Conservation (phyloP, 2,113 vertebrate genomes). For the Alouatta palliata region DNA sequence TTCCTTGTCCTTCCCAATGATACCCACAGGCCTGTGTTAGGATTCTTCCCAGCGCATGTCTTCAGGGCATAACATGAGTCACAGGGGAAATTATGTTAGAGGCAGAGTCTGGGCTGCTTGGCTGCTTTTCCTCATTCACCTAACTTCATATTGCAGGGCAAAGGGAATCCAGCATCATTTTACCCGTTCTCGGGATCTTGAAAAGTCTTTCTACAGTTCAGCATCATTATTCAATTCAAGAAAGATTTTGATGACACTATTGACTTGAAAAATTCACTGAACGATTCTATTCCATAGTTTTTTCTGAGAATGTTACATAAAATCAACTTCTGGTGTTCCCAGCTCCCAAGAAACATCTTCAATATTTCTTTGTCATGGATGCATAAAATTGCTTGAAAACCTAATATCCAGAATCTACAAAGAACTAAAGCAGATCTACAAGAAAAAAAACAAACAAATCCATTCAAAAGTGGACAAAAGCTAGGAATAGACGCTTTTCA, state of each 20-base stretch:
- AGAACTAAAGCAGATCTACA: too few species aligned
- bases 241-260: background rate
- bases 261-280: background rate
- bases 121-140: background rate
- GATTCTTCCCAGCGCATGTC: background rate
- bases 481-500: too few species aligned
- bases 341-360: background rate
- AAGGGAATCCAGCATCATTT: background rate
- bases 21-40: background rate
- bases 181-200: background rate
- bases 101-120: background rate
- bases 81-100: background rate
- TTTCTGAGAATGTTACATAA: background rate
- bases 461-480: too few species aligned
- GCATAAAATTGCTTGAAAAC: background rate
- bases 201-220: background rate
- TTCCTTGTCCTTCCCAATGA: background rate
- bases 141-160: background rate
- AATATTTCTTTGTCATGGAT: background rate
- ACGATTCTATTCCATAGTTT: background rate
- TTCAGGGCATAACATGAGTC: background rate
- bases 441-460: too few species aligned
- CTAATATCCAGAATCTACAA: too few species aligned
- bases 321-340: background rate
- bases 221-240: background rate